Evolutionary conservation across 2,797 vertebrate genomes (phyloP), one percentile per base, ranked within the genome.

Genomic region (Monodelphis domestica): DNA sequence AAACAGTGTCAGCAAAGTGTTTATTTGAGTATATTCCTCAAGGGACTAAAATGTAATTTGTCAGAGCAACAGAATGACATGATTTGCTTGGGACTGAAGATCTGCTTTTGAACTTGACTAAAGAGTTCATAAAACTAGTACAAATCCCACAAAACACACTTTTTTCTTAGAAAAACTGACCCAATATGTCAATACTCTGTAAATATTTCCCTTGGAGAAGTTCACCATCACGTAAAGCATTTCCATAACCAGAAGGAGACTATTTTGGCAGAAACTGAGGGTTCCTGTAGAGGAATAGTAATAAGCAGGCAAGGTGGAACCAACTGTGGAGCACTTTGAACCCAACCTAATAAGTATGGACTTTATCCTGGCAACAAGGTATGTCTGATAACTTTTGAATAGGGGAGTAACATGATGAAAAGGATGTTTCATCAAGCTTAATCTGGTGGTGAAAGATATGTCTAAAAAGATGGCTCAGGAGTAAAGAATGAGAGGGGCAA

Each of bases 101-200:
- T 56, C 53, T 93, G 91, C 94, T 78, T 94, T 78, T 92, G 70
- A 94, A 95, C 53, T 29, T 93, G 63, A 93, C 14, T 87, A 15
- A 89, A n/a, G 70, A 78, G 55, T 94, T 91, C 92, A 70, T 89
- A 59, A 94, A 38, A n/a, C n/a, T n/a, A n/a, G n/a, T n/a, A n/a
- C n/a, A n/a, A 57, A 2, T 28, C 6, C 56, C 38, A 50, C 50
- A 38, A 84, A 84, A 11, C 38, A 50, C 38, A 50, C 38, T 84
- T 84, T 84, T 50, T 84, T 5, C 70, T 84, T 50, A 84, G 70
- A 84, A 84, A 10, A 84, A 50, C 24, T 84, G 38, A 50, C 21
- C 21, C 70, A 10, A 45, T 84, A 45, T 84, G 70, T 84, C 38
- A 84, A 50, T 84, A 84, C 9, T 50, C 38, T 84, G 38, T 24